Percentiles rank a stretch among this genome's conserved stretches.
Evolutionary conservation across 2,797 vertebrate genomes (phyloP).

Genomic region (Microcaecilia unicolor): DNA sequence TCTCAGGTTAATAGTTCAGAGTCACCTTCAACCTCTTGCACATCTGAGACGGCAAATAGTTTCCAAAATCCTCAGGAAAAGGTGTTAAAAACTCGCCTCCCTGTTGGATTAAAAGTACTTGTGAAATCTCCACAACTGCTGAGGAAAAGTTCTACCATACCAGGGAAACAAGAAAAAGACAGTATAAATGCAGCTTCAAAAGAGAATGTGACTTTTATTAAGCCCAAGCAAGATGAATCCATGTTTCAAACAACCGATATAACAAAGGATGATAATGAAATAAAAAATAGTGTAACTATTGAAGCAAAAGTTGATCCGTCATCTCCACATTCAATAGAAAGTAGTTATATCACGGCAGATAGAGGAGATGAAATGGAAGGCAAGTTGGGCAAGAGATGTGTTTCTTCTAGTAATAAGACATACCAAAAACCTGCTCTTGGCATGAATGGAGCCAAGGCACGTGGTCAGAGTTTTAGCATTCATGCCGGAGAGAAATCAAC

Average conservation of each 20-base stretch:
- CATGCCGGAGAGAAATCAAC: conserved; percentile 68
- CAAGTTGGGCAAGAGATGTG: conserved; percentile 64
- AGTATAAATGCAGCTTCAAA: conserved; percentile 76
- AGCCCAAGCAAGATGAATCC: conserved; percentile 39
- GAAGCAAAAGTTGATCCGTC: conserved; percentile 26
- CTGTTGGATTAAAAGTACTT: conserved; percentile 74
- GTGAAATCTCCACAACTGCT: conserved; percentile 71
- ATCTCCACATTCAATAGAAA: conserved; percentile 27
- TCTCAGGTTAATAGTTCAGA: conserved; percentile 52
- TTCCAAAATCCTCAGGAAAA: conserved; percentile 52
- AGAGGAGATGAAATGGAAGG: conserved; percentile 51
- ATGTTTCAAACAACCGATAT: conserved; percentile 13
- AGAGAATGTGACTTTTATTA: conserved; percentile 49
- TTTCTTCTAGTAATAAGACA: conserved; percentile 70
- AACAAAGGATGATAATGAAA: conserved; percentile 25
- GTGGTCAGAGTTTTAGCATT: conserved; percentile 82
- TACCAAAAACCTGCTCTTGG: conserved; percentile 81
- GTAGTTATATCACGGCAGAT: conserved; percentile 21
- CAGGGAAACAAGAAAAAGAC: conserved; percentile 83
- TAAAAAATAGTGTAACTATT: conserved; percentile 27
- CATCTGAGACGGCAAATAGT: conserved; percentile 16
- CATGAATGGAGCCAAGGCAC: conserved; percentile 88
- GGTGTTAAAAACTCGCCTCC: conserved; percentile 65
- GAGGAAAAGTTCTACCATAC: conserved; percentile 61
- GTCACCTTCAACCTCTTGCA: conserved; percentile 27